Conservation (phyloP, 2,113 vertebrate genomes). For the Melanostigma gelatinosum region DNA sequence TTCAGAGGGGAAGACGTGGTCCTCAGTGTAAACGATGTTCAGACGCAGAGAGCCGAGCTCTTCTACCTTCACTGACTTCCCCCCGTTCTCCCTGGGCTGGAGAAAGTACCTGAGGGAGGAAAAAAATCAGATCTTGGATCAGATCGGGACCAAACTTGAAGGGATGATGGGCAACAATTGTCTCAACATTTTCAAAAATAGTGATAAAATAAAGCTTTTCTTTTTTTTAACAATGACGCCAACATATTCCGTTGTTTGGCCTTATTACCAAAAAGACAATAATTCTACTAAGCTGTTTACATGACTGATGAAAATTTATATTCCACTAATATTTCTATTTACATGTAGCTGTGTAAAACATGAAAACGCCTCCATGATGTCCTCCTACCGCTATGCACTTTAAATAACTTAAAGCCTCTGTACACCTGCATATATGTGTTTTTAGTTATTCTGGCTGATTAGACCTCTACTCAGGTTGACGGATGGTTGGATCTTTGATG, state of each 20-base stretch:
- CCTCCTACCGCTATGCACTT: too few species aligned
- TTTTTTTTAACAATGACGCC: too few species aligned
- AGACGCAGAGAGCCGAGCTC: constrained; percentile 95
- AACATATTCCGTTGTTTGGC: not conserved
- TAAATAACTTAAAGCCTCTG: not conserved
- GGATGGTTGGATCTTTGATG: too few species aligned
- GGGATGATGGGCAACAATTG: not conserved
- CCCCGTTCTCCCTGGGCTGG: constrained; percentile 93
- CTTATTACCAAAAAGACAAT: not conserved
- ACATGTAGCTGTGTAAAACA: not conserved
- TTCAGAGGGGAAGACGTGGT: constrained; percentile 95
- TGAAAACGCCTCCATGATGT: not conserved
- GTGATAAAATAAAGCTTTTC: not conserved
- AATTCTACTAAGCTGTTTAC: not conserved
- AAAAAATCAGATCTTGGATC: not conserved
- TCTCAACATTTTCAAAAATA: not conserved
- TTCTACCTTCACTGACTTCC: constrained; percentile 92
- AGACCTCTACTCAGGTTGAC: too few species aligned
- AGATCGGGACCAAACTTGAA: not conserved
- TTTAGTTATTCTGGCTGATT: too few species aligned
- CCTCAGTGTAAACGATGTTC: constrained; percentile 98
- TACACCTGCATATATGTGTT: too few species aligned
- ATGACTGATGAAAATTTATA: not conserved
- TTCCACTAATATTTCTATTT: not conserved
- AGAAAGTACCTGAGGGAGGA: constrained; percentile 91